A percentile compares a stretch with the other conserved stretches of the same genome.
Evolutionary conservation across 1,140 invertebrate genomes (phyloP).

Genomic region (Sycophaga agraensis): DNA sequence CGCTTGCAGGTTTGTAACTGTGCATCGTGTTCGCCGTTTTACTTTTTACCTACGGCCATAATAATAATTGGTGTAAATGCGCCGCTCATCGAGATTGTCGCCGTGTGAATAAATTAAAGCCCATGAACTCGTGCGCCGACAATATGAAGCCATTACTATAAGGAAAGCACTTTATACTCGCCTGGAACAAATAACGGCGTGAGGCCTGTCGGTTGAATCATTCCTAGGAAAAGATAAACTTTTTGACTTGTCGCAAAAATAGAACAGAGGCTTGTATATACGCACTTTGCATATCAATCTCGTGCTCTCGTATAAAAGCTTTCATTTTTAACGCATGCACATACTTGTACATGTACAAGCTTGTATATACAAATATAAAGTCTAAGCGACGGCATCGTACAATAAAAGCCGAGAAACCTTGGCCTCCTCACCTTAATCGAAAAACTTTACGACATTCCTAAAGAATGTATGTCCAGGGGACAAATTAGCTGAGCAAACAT

Average conservation of each 20-base stretch:
- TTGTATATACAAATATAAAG: too few species aligned
- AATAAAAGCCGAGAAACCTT: constrained; percentile 6
- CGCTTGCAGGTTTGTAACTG: background rate
- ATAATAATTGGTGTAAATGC: constrained; percentile 22
- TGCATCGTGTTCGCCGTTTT: background rate
- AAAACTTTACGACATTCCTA: constrained; percentile 7
- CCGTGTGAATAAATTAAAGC: constrained; percentile 1
- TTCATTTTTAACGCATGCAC: too few species aligned
- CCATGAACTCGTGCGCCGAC: background rate
- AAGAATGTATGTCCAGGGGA: background rate
- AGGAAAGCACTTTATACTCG: too few species aligned
- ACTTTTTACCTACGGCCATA: background rate
- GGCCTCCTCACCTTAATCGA: background rate
- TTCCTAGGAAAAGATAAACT: too few species aligned
- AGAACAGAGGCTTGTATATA: too few species aligned
- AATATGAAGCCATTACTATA: background rate
- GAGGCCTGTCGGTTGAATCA: too few species aligned
- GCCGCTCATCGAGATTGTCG: background rate
- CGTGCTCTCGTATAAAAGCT: too few species aligned
- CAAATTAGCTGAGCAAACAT: background rate
- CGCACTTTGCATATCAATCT: too few species aligned
- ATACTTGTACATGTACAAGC: too few species aligned
- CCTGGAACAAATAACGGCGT: too few species aligned
- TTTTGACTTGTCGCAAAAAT: too few species aligned
- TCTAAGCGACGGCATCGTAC: too few species aligned